Base-by-base conservation (phyloP, 2,888 invertebrate genomes). In the Lasiommata megera region DNA sequence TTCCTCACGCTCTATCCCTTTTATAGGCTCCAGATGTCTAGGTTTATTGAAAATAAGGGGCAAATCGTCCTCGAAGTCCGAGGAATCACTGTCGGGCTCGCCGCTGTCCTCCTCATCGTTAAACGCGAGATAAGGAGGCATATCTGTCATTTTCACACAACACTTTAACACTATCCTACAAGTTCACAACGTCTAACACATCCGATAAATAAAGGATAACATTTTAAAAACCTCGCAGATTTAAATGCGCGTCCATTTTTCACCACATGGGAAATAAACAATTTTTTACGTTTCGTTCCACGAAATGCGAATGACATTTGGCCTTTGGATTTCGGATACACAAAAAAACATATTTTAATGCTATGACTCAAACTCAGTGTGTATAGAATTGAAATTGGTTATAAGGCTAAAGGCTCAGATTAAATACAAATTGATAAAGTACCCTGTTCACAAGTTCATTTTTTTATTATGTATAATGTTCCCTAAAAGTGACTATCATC, bases 11-110 rank as follows among this genome's bases (percentile, higher is more conserved):
- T 90, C 88, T 34, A 80, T 77, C 7, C 88, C 89, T 67, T 86
- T 85, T 63, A 91, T 88, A 54, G 82, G 78, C 70, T 90, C 91
- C 56, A 77, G 71, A 67, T 91, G 91, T 69, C 96, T 92, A 61
- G 93, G 94, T 77, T 94, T 92, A 72, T 93, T 92, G 77, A 95
- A 97, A 69, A 95, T 93, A 63, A 96, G 79, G 50, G 95, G 94
- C 76, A 95, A 88, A 80, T 93, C 93, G 76, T 95, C 95, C 68
- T 92, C 91, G 68, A 88, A 82, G 68, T 90, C 90, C 62, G 82
- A 82, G 64, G 79, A 78, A 70, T 88, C 88, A 78, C 80, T 83
- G 70, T 89, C 89, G 74, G 74, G 76, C 65, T 82, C 79, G 69
- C 73, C 84, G 80, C 79, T 81, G 65, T 77, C 84, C 66, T 82